Evolutionary conservation across 2,797 vertebrate genomes (phyloP), one percentile per base, ranked within the genome.

Genomic region (Myotis myotis): DNA sequence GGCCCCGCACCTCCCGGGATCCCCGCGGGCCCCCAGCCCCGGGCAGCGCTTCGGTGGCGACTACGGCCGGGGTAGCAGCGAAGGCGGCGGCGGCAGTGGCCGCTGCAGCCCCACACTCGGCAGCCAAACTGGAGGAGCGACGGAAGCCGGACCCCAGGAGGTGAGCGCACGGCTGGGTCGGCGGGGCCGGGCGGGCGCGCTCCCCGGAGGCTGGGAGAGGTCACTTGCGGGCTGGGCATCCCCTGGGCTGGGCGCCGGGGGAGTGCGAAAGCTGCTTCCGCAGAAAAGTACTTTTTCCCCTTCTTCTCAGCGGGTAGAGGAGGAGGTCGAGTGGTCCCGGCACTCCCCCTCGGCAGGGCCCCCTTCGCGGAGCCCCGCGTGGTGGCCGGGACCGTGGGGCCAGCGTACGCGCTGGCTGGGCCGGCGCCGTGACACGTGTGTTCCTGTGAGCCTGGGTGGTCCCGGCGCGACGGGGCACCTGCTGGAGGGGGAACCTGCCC

Each of bases 81-180:
- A 75, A 70, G 76, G 87, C 41, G 70, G 75, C 36, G 72, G 83
- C 66, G 28, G 96, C 57, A 7, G 86, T 23, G 64, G 81, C 86
- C 13, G 91, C 95, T 66, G 94, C 95, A 23, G 87, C 64, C 94
- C 79, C 97, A 86, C 86, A 95, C 80, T 68, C 95, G 36, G 88
- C 97, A 93, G 97, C 97, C 97, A 97, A 82, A 74, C 98, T 98
- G 98, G 98, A 98, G 91, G 98, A 98, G 3, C 98, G 98, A 97
- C 98, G 98, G 94, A 98, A 98, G 95, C 89, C 90, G 1, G 97
- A 98, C 12, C 96, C 98, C 76, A 55, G 97, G 90, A 98, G 98
- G 98, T 97, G 89, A 97, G 97, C 62, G 66, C 51, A 70, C 9
- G 25, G 84, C 33, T 10, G 0, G 71, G 80, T 23, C 33, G 66